Base-by-base conservation (phyloP, 2,113 vertebrate species). In the Aphyosemion australe region DNA sequence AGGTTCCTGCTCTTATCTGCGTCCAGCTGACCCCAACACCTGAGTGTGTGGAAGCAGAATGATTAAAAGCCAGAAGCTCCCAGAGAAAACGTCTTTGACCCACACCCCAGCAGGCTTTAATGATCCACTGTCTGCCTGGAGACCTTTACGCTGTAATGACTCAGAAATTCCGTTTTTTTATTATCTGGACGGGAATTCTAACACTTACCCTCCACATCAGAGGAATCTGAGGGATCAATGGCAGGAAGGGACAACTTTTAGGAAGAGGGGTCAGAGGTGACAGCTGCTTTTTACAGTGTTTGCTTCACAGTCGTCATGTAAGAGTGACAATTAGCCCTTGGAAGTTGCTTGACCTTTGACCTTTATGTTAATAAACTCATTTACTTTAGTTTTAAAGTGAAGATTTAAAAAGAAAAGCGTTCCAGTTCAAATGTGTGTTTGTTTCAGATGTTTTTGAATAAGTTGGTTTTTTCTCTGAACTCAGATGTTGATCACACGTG, bases 241-340 rank as follows among this genome's bases (percentile, higher is more conserved):
- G 84, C 45, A 58, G 66, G 84, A 86, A 84, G 41, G 45, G 62
- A n/a, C 15, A 49, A 66, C 54, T 80, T 26, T 65, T 64, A 21
- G 61, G 50, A 31, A 49, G 58, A 71, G 72, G 76, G 84, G 87
- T 89, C 88, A 89, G 74, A 88, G 91, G 80, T 86, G 58, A 86
- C 34, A 19, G 51, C 51, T 21, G 56, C 9, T 61, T 76, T 79
- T 84, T 72, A 53, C 55, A 54, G 72, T 58, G 74, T 76, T 85
- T 76, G 64, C 79, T 73, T 85, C 74, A 67, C 58, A 31, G 80
- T 73, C 78, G 61, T 88, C 74, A 73, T 68, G 59, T 49, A 18
- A 31, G 56, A 63, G 74, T 76, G 83, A 76, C 64, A 88, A 82
- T 70, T 62, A 49, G 53, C 45, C 81, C 60, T 56, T 77, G 64